These are phyloP conservation scores for Oscheius onirici DNA, from an alignment of 2,888 invertebrate genomes.

Conservation along the genomic window DNA sequence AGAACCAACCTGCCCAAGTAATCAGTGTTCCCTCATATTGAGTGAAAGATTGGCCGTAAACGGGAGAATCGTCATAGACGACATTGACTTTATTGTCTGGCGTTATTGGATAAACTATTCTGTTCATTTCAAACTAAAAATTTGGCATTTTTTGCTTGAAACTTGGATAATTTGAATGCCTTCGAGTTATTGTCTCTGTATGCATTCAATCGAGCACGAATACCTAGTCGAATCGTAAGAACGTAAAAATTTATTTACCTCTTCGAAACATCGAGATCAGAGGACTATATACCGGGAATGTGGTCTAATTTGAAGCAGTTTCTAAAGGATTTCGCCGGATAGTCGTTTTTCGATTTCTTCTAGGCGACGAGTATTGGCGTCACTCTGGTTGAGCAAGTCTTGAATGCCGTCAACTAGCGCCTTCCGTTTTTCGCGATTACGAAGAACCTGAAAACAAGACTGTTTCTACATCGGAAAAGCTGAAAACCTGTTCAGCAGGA, in stretches of 20 bases:
- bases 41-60: background rate
- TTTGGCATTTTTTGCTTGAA: background rate
- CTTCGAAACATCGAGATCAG: background rate
- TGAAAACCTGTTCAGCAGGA: conserved; percentile 28
- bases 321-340: conserved; percentile 44
- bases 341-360: conserved; percentile 46
- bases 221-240: background rate
- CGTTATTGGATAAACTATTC: background rate
- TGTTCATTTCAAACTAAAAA: background rate
- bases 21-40: background rate
- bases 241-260: conserved; percentile 4
- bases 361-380: conserved; percentile 52
- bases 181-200: background rate
- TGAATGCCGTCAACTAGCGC: conserved; percentile 62
- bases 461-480: background rate
- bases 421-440: conserved; percentile 68
- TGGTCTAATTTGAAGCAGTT: background rate
- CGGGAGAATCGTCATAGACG: background rate
- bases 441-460: conserved; percentile 44
- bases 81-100: background rate
- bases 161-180: background rate
- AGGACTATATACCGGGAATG: background rate
- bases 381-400: conserved; percentile 63
- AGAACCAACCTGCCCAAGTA: background rate
- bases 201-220: background rate